Percentiles rank a stretch among this genome's conserved stretches.
These are phyloP conservation scores for Magallana angulata DNA, from an alignment of 1,140 invertebrate genomes.

Conservation along the genomic window DNA sequence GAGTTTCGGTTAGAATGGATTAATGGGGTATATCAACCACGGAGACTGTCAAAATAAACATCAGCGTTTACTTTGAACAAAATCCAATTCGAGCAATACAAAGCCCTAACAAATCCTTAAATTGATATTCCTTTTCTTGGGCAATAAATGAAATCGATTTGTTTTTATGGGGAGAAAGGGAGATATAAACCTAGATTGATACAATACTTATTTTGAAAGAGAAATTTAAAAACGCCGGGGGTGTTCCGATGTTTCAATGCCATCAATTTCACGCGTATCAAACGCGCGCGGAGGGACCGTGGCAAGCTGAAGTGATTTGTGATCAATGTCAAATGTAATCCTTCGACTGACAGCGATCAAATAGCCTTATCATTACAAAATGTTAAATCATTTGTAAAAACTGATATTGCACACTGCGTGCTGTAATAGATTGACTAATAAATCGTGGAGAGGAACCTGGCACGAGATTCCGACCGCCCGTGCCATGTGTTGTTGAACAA, in stretches of 20 bases:
- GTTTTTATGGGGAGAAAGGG: no score
- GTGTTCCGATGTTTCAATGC: neutral
- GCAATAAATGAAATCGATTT: no score
- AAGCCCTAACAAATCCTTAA: no score
- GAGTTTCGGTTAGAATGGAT: no score
- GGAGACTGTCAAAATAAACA: no score
- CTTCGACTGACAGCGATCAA: neutral
- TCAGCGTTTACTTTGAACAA: no score
- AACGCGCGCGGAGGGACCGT: neutral
- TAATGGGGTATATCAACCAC: no score
- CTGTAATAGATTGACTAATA: neutral
- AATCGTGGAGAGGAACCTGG: neutral
- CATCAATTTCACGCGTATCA: neutral
- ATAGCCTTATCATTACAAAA: conserved; percentile 9
- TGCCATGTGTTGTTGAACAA: neutral
- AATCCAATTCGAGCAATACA: no score
- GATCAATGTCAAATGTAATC: neutral
- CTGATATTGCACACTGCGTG: neutral
- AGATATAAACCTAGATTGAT: no score
- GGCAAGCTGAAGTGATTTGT: neutral
- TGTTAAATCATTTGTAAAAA: neutral
- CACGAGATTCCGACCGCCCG: neutral
- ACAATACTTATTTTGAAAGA: no score
- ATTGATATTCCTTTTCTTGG: no score
- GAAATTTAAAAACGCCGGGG: neutral